Evolutionary conservation across 2,113 vertebrate genomes (phyloP), one percentile per base, ranked within the genome.

Genomic region (Ptychochromis oligacanthus): DNA sequence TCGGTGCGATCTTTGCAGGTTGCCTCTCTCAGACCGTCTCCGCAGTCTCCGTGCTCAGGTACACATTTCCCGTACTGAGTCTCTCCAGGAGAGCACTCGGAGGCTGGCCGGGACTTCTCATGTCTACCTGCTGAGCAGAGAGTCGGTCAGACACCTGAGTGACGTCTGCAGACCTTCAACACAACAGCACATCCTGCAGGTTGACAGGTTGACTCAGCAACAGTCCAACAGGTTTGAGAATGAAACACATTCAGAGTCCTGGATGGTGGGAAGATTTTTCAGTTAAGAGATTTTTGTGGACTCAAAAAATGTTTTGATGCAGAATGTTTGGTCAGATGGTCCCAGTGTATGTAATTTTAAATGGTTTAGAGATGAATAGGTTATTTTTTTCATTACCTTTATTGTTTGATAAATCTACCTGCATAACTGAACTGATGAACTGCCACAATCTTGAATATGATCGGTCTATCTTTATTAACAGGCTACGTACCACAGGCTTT

Each of bases 31-130:
- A 96, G 95, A 0, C 97, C 98, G 1, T 93, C 80, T 2, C 98
- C 98, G 10, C 97, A 98, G 95, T 99, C 97, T 55, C 97, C 97
- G 28, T 92, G 95, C 60, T 96, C 96, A 11, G 97, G 97, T 46
- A 96, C 91, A 9, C 98, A 99, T 58, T 96, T 96, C 8, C 97
- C 97, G 90, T 96, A 99, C 56, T 54, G 91, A 90, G 96, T 97
- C 58, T 98, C 97, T 10, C 81, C 77, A 0, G 94, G 40, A 24
- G 90, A 26, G 0, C 98, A 99, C 56, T 97, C 97, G 0, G 95
- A 95, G 4, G 87, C 62, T 0, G 92, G 91, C 83, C 96, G 96
- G 20, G 82, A 22, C 18, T 94, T 96, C 0, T 92, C 96, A 17
- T 70, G 65, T 92, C 97, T 82, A 34, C 77, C 91, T 93, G 85